These are phyloP conservation scores for Gymnobelideus leadbeateri DNA, from an alignment of 2,113 vertebrate genomes.

Conservation along the genomic window DNA sequence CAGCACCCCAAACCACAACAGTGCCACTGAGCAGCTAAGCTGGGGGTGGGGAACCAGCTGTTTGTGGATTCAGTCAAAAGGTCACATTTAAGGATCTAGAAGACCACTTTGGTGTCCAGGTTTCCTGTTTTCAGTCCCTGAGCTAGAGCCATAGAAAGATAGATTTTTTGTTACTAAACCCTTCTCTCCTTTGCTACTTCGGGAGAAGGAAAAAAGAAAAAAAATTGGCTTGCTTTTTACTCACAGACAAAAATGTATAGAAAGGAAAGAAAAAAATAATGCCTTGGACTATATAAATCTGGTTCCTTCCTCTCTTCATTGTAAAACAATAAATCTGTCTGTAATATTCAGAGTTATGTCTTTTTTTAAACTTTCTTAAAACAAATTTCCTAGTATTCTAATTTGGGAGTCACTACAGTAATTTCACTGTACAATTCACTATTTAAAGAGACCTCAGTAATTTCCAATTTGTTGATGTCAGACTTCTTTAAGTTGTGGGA, in stretches of 20 bases:
- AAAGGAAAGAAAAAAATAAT: neutral
- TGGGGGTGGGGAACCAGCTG: too few species aligned
- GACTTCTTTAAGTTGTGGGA: neutral
- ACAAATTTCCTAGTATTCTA: neutral
- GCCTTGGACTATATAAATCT: neutral
- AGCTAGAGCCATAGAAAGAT: too few species aligned
- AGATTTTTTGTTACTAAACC: too few species aligned
- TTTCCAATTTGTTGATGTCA: neutral
- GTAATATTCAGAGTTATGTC: neutral
- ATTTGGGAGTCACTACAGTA: neutral
- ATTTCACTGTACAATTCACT: neutral
- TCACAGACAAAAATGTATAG: too few species aligned
- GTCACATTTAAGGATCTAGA: too few species aligned
- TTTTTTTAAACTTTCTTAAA: neutral
- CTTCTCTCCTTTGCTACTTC: neutral
- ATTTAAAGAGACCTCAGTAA: neutral
- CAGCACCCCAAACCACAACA: too few species aligned
- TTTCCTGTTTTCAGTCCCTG: too few species aligned
- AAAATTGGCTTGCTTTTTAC: too few species aligned
- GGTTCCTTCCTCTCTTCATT: neutral
- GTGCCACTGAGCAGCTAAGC: too few species aligned
- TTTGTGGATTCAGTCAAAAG: too few species aligned
- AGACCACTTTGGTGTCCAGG: too few species aligned
- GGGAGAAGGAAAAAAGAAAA: neutral
- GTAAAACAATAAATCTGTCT: neutral